A percentile compares a stretch with the other conserved stretches of the same genome.
phyloP scores from a whole-genome alignment of 2,888 invertebrate genomes.

The Chalcosyrphus nemorum region DNA sequence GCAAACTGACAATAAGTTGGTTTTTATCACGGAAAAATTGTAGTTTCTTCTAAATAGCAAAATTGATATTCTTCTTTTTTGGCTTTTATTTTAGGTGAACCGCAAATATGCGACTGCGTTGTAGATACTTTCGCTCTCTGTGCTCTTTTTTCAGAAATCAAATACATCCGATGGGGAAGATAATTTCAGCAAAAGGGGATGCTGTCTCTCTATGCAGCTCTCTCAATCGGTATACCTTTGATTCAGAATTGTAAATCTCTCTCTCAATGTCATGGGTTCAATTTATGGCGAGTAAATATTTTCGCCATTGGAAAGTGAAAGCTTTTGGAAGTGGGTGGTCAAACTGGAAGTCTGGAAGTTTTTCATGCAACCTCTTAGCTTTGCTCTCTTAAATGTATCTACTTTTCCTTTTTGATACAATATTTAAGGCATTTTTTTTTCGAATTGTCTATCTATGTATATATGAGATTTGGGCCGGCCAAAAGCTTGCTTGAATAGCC shows the following conservation, averaged over 20 bases:
- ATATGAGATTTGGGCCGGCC: not conserved
- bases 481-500: not conserved
- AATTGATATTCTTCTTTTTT: slow-evolving; percentile 1
- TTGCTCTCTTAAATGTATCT: slow-evolving; percentile 14
- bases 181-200: slow-evolving; percentile 24
- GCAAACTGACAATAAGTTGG: slow-evolving; percentile 64
- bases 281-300: not conserved
- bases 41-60: slow-evolving; percentile 15
- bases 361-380: not conserved
- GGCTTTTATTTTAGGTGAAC: slow-evolving; percentile 9
- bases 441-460: not conserved
- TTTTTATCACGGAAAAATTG: slow-evolving; percentile 59
- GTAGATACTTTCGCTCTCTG: slow-evolving; percentile 5
- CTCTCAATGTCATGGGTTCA: not conserved
- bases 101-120: slow-evolving; percentile 44
- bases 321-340: slow-evolving; percentile 35
- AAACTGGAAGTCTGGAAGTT: not conserved
- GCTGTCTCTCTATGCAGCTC: slow-evolving; percentile 2
- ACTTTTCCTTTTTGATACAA: too few species aligned
- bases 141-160: not conserved
- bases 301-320: slow-evolving; percentile 36
- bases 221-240: not conserved
- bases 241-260: not conserved
- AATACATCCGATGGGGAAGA: not conserved
- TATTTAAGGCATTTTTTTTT: not conserved